Evolutionary conservation across 2,888 invertebrate species (phyloP).

Genomic region (Cepaea hortensis): DNA sequence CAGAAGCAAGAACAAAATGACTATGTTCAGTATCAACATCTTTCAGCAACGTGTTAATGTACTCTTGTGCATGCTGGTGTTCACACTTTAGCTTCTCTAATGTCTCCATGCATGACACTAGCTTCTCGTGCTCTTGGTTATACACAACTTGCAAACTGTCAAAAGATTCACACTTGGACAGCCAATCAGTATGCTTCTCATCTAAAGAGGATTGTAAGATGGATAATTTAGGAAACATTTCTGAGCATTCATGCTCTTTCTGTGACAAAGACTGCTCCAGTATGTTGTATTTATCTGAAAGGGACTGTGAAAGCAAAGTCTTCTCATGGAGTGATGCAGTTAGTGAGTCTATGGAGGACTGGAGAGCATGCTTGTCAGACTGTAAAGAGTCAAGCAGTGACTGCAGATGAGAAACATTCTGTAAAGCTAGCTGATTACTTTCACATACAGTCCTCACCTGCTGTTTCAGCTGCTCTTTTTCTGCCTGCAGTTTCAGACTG

Average conservation of each 20-base stretch:
- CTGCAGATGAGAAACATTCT: constrained; percentile 53
- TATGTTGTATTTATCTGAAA: constrained; percentile 49
- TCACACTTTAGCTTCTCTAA: constrained; percentile 26
- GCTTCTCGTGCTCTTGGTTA: constrained; percentile 45
- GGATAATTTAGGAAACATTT: constrained; percentile 28
- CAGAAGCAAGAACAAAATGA: neutral
- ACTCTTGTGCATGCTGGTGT: constrained; percentile 29
- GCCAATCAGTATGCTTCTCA: constrained; percentile 49
- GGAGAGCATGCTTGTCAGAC: constrained; percentile 49
- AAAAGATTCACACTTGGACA: constrained; percentile 45
- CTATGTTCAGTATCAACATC: constrained; percentile 25
- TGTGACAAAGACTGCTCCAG: constrained; percentile 46
- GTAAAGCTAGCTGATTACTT: constrained; percentile 56
- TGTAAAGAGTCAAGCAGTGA: constrained; percentile 50
- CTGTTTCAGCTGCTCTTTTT: constrained; percentile 51
- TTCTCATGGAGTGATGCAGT: constrained; percentile 44
- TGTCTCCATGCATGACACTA: neutral
- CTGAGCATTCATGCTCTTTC: constrained; percentile 29
- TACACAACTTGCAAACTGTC: constrained; percentile 37
- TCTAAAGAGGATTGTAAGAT: constrained; percentile 45
- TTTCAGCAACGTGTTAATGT: constrained; percentile 7
- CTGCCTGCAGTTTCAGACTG: constrained; percentile 48
- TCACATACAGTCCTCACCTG: constrained; percentile 58
- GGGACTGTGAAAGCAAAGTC: constrained; percentile 49
- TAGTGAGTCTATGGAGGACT: constrained; percentile 46